Base-by-base conservation (phyloP, 2,797 vertebrate genomes). In the Linurgus olivaceus region DNA sequence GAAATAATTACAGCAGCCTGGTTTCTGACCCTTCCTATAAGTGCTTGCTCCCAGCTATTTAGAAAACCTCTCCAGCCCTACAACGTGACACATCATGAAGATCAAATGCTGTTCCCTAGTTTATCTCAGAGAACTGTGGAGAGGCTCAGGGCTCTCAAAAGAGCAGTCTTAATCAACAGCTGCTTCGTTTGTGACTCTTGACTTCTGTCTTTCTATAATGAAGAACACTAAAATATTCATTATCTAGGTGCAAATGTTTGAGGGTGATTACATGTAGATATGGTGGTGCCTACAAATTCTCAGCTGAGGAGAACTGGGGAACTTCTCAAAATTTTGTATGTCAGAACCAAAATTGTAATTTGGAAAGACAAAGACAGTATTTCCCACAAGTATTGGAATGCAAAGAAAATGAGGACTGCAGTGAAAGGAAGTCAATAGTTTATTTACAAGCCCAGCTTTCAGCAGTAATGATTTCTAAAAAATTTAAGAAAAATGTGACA, bases 191-290 rank as follows among this genome's bases (percentile, higher is more conserved):
- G 67, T 1, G 28, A 71, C 84, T 73, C 88, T 76, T 79, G 78
- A 92, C 52, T 90, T 78, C 66, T 67, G n/a, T 33, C 26, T 74
- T 33, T 91, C 52, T 57, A 2, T 84, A 72, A 88, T 89, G 95
- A 94, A 88, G 79, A 90, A 44, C 72, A 77, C 58, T 92, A 35
- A 84, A 86, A 33, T 77, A 47, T 84, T 94, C 80, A 77, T 92
- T 92, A 85, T 48, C 23, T 61, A 63, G 35, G 57, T 82, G 63
- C 38, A 76, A 92, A 77, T 57, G 42, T 82, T 11, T 35, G 57
- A 54, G 47, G 28, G 51, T 93, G 80, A 88, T 57, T 94, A 26
- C 71, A n/a, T 24, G 45, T 42, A 73, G 70, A 29, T 79, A 61
- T 77, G 71, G 55, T 71, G 90, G n/a, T 44, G 59, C 62, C 57